These are phyloP conservation scores for Phania funesta DNA, from an alignment of 2,888 invertebrate genomes.

Conservation along the genomic window DNA sequence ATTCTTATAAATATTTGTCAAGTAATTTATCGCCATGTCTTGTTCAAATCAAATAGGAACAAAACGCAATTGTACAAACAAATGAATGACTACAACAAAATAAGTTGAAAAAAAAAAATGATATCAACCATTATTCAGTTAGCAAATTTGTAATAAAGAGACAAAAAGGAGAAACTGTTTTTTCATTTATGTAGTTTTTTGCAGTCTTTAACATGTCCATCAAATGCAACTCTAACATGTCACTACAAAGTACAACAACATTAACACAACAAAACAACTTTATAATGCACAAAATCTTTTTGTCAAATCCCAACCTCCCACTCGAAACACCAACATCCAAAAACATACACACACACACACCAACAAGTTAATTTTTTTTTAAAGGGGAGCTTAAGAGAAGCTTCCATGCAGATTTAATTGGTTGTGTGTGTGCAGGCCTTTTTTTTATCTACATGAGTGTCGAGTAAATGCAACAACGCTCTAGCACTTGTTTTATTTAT, in stretches of 20 bases:
- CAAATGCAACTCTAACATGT: slow-evolving; percentile 59
- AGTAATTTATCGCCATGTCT: slow-evolving; percentile 65
- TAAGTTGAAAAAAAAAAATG: slow-evolving; percentile 22
- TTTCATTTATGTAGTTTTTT: not conserved
- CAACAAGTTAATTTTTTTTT: not conserved
- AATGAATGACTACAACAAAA: slow-evolving; percentile 12
- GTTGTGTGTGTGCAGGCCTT: not conserved
- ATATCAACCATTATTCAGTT: slow-evolving; percentile 33
- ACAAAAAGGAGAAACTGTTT: not conserved
- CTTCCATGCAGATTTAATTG: not conserved
- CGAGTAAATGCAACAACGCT: not conserved
- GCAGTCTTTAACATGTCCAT: slow-evolving; percentile 49
- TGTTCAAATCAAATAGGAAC: slow-evolving; percentile 48
- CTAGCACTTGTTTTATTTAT: not conserved
- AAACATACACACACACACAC: not conserved
- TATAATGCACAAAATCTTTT: slow-evolving; percentile 4
- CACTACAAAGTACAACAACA: slow-evolving; percentile 41
- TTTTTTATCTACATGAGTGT: not conserved
- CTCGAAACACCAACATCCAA: not conserved
- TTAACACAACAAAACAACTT: not conserved
- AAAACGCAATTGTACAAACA: not conserved
- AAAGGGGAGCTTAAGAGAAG: not conserved
- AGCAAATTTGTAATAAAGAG: slow-evolving; percentile 17
- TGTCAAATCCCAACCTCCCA: not conserved
- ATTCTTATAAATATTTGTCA: not conserved